Evolutionary conservation across 64 coral and sea anemone species (phyloP), one percentile per base, ranked within the genome.

Genomic region (Stichodactyla mertensii): DNA sequence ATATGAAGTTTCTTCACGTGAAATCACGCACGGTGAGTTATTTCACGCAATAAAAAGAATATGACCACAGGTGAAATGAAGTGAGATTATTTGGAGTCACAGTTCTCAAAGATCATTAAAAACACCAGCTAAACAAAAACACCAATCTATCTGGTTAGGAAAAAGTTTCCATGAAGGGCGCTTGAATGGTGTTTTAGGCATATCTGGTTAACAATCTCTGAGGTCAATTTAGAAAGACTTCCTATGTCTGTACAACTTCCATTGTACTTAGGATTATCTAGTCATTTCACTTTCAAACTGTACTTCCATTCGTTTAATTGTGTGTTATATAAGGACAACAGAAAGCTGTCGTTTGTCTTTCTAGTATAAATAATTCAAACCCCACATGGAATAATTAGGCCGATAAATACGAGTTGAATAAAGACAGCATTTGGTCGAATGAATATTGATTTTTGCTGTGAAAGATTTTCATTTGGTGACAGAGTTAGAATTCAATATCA

Each of bases 251-350:
- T 74, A 74, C 12, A 31, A 11, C 69, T 74, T 74, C 69, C 69
- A 74, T 15, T 58, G 69, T 74, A 74, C 24, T 74, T 23, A 74
- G 69, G 27, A 74, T 74, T 74, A 74, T 74, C 69, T 2, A 13
- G 69, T 13, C 10, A 74, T 74, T 74, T 66, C 16, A 74, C 22
- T 74, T 74, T 13, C 12, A 74, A 74, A 31, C 12, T 31, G 69
- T 74, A 74, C 24, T 74, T 26, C 26, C 69, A 74, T 74, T 28
- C 69, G 26, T 23, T n/a, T 23, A 45, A 74, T 74, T 74, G 69
- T 74, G 69, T 74, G 27, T 26, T 74, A 74, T 74, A 74, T 74
- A 74, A 74, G 36, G 69, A 74, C 69, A 36, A 74, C 69, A 74
- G 9, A 74, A 74, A 26, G 69, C 69, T 74, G 24, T 74, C 69